These are phyloP conservation scores for Kryptopterus vitreolus DNA, from an alignment of 2,797 vertebrate species.

Conservation along the genomic window DNA sequence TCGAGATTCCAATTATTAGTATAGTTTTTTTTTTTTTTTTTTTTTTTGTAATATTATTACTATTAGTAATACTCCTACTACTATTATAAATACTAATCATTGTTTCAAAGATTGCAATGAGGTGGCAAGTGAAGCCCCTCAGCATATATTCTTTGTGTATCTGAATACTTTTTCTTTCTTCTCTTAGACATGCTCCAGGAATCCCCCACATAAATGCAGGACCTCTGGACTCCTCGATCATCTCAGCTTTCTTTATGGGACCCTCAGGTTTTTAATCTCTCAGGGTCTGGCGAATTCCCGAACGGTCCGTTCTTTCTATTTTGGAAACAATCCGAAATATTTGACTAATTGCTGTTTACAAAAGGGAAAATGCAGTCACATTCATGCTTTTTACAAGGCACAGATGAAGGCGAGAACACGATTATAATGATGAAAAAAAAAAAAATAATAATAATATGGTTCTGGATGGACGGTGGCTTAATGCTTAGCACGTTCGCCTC, in stretches of 20 bases:
- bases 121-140: neutral
- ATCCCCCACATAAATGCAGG: constrained; percentile 51
- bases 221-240: neutral
- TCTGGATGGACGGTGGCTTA: too few species aligned
- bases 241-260: neutral
- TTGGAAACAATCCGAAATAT: neutral
- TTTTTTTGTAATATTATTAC: too few species aligned
- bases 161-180: constrained; percentile 8
- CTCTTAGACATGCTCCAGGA: constrained; percentile 61
- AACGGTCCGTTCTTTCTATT: neutral
- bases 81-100: neutral
- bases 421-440: neutral
- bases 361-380: neutral
- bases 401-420: neutral
- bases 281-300: neutral
- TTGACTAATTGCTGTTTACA: neutral
- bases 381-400: neutral
- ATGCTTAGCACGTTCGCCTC: too few species aligned
- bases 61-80: too few species aligned
- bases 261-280: neutral
- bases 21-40: too few species aligned
- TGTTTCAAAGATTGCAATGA: neutral
- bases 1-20: too few species aligned
- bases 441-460: constrained; percentile 1
- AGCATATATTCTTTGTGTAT: neutral